Evolutionary conservation across 2,888 invertebrate species (phyloP).

Genomic region (Chrysotoxum bicinctum): DNA sequence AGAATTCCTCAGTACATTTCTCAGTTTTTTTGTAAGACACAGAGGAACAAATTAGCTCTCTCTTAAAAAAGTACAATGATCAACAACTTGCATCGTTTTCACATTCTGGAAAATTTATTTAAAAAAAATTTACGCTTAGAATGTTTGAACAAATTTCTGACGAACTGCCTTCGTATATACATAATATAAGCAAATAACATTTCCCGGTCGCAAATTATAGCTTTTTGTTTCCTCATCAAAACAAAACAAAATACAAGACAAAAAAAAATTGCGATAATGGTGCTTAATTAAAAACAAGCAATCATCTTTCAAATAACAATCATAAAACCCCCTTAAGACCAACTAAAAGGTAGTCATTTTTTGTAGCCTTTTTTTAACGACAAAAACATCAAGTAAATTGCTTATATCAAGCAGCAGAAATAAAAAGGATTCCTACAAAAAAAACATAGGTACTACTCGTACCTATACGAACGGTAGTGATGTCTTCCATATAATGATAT

Average conservation of each 20-base stretch:
- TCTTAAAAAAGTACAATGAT: no score
- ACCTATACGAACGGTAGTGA: slow-evolving; percentile 39
- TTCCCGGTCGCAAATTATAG: not conserved
- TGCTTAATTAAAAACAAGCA: slow-evolving; percentile 52
- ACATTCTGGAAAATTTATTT: no score
- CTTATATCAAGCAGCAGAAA: slow-evolving; percentile 42
- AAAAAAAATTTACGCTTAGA: not conserved
- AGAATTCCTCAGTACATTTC: no score
- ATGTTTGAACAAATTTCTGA: not conserved
- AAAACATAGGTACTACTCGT: slow-evolving; percentile 2
- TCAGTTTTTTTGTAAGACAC: no score
- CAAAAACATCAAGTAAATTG: slow-evolving; percentile 59
- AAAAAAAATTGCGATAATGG: slow-evolving; percentile 13
- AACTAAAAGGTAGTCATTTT: slow-evolving; percentile 35
- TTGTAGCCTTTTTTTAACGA: not conserved
- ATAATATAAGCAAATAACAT: not conserved
- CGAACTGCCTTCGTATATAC: not conserved
- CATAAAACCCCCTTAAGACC: slow-evolving; percentile 21
- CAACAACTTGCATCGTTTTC: no score
- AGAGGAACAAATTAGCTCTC: no score
- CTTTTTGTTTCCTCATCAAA: not conserved
- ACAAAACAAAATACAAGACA: not conserved
- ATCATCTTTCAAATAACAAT: slow-evolving; percentile 41
- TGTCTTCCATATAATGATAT: slow-evolving; percentile 22
- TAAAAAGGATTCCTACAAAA: slow-evolving; percentile 12